Percentiles rank a stretch among this genome's conserved stretches.
Conservation (phyloP, 2,888 invertebrate species). For the Eurois occulta region DNA sequence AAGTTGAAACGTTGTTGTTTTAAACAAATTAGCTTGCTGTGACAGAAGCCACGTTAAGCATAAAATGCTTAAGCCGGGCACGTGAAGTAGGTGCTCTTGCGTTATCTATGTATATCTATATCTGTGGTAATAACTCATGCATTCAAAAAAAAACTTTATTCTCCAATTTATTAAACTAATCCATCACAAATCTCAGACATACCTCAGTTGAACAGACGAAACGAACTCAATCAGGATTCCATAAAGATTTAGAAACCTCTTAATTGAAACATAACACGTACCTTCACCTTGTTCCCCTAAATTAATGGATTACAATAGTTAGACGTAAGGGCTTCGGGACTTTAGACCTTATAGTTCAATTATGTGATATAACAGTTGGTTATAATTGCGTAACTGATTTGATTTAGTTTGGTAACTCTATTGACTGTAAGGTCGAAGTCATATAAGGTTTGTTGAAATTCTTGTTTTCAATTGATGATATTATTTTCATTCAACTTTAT, state of each 20-base stretch:
- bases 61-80: too few species aligned
- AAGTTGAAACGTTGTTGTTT: too few species aligned
- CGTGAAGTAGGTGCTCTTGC: too few species aligned
- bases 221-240: conserved; percentile 9
- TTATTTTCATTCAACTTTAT: too few species aligned
- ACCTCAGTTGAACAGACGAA: conserved; percentile 12
- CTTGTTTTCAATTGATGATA: neutral
- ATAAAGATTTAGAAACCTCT: conserved; percentile 28
- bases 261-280: conserved; percentile 64
- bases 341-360: conserved; percentile 32
- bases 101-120: too few species aligned
- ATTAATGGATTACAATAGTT: conserved; percentile 65
- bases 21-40: too few species aligned
- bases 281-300: conserved; percentile 45
- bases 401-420: conserved; percentile 29
- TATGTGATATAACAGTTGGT: conserved; percentile 24
- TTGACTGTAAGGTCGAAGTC: conserved; percentile 4
- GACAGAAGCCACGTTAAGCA: too few species aligned
- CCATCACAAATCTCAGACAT: neutral
- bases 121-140: too few species aligned
- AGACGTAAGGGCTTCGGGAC: conserved; percentile 35
- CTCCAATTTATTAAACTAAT: conserved; percentile 7
- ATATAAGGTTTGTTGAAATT: neutral
- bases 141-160: neutral
- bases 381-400: conserved; percentile 34